Conservation (phyloP, 2,113 vertebrate genomes). For the Ciconia boyciana region DNA sequence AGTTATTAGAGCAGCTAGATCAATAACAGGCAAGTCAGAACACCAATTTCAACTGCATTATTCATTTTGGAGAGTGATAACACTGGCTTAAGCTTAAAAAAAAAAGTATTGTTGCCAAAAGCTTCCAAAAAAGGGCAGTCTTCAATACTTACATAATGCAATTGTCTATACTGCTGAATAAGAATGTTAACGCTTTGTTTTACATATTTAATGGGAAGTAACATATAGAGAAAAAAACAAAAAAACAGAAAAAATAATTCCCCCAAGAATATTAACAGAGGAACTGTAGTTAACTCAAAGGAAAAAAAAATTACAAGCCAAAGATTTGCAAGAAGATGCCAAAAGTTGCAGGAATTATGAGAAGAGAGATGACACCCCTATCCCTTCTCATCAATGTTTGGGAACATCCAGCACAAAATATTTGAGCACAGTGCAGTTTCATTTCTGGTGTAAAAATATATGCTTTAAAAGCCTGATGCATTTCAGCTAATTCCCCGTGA, state of each 20-base stretch:
- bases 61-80: background rate
- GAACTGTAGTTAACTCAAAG: background rate
- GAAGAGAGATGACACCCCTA: background rate
- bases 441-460: background rate
- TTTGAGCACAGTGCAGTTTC: background rate
- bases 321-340: background rate
- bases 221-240: background rate
- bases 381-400: background rate
- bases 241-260: rapidly evolving
- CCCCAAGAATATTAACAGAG: background rate
- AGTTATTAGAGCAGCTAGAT: background rate
- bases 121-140: background rate
- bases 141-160: background rate
- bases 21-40: background rate
- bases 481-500: background rate
- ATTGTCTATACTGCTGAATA: background rate
- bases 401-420: background rate
- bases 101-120: background rate
- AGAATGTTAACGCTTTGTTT: background rate
- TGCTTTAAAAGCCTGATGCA: background rate
- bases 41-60: background rate
- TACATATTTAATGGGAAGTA: background rate
- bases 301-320: background rate
- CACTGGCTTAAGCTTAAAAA: background rate
- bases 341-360: background rate